Base-by-base conservation (phyloP, 2,888 invertebrate genomes). In the Spodoptera exigua region DNA sequence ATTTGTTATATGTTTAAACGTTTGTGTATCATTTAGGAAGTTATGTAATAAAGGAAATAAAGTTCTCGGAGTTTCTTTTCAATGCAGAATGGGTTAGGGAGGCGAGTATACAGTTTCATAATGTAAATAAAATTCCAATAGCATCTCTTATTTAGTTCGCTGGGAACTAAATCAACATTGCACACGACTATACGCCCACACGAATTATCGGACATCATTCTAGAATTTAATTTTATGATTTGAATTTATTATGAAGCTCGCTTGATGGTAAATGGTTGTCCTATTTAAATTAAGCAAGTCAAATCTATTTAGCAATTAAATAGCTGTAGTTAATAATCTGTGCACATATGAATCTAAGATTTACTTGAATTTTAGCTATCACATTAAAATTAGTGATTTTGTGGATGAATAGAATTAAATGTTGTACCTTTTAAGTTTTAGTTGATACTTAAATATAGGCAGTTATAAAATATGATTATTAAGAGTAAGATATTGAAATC, bases 31-130 rank as follows among this genome's bases (percentile, higher is more conserved):
- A 79, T 83, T 79, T 73, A 76, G 79, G 79, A 82, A 81, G 14
- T 81, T 90, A 82, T 85, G 70, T 83, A 90, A 90, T 91, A 89
- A 92, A 92, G 78, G 78, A 81, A 83, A 88, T 86, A 85, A 88
- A 87, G 80, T 72, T 79, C 77, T 78, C 83, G 80, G 83, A 81
- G 86, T 89, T 91, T 90, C 82, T 87, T 90, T 90, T 77, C 85
- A 54, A 54, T 56, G 41, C 39, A 59, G 16, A 53, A 41, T 58
- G 14, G 40, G 54, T 52, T 53, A 53, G 53, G 44, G 53, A 57
- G 54, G 58, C 10, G 61, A 49, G 39, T 41, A 43, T 39, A 52
- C 27, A 16, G 13, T 51, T 61, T 61, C 37, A 55, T 49, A 11
- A 17, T 61, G 40, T 65, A 59, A 54, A 63, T 71, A 62, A 58